Evolutionary conservation across 2,113 vertebrate genomes (phyloP).

Genomic region (Dasypus novemcinctus): DNA sequence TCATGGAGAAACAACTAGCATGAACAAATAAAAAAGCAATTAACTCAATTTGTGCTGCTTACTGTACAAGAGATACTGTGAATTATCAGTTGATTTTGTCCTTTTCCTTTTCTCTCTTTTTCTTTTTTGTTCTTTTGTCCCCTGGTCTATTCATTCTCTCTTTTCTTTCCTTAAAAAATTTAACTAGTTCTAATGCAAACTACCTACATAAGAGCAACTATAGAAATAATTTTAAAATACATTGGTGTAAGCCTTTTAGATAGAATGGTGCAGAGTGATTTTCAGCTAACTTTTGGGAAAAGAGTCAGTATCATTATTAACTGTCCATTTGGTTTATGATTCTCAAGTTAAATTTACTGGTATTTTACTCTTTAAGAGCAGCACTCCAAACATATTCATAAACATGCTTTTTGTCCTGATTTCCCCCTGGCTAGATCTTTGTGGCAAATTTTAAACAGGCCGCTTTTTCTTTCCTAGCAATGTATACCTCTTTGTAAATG

Average conservation of each 20-base stretch:
- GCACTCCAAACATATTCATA: not conserved
- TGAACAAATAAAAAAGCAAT: not conserved
- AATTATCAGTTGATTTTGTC: not conserved
- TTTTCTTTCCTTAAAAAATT: not conserved
- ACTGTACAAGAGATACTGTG: not conserved
- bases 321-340: not conserved
- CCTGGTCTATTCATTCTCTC: not conserved
- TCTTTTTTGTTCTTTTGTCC: not conserved
- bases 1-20: not conserved
- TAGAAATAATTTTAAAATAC: conserved; percentile 26
- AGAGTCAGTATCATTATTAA: not conserved
- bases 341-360: not conserved
- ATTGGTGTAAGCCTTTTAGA: not conserved
- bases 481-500: not conserved
- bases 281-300: not conserved
- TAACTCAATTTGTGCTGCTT: not conserved
- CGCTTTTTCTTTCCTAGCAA: not conserved
- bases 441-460: not conserved
- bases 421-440: not conserved
- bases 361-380: not conserved
- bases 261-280: not conserved
- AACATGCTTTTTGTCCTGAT: not conserved
- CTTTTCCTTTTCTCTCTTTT: not conserved
- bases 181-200: not conserved
- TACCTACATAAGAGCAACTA: not conserved